Base-by-base conservation (phyloP, 2,113 vertebrate genomes). In the Callipepla californica region DNA sequence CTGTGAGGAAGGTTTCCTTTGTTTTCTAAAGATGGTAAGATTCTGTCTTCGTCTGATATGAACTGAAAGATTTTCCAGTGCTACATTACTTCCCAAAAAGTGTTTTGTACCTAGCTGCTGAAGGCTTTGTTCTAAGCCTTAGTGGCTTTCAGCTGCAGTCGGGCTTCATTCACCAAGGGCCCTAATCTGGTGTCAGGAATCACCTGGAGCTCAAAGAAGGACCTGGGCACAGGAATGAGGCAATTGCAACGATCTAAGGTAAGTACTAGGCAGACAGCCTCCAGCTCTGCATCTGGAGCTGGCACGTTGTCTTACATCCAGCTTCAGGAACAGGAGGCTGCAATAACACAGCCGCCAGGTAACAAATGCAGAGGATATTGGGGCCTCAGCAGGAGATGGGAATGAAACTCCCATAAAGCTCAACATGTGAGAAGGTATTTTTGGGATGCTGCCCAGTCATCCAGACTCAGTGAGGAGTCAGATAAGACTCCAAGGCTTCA, bases 341-440 rank as follows among this genome's bases (percentile, higher is more conserved):
- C 66, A 96, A 95, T 93, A 95, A 93, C 73, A 25, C 38, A 90
- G 80, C 82, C 65, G 1, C 59, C 88, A 83, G 76, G 93, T 96
- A 96, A 94, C 82, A 70, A 93, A 92, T 12, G 83, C 68, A 78
- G 66, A 94, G 82, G 92, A 94, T 95, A 96, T 96, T 95, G 96
- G 80, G 85, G 93, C 80, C 95, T 92, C 93, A 90, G 96, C 66
- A 7, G 93, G 92, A 96, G 95, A 61, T 93, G 93, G 76, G 88
- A 95, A 95, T 94, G 92, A 96, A 96, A 88, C 92, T 96, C 66
- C 92, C 73, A 48, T 95, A 93, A 96, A 95, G 92, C 93, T 96
- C 88, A 96, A 96, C 92, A 96, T 84, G 90, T 93, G 95, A 90
- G 96, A 93, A 96, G 90, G 88, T 92, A 96, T 96, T 96, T 96